Evolutionary conservation across 2,113 vertebrate species (phyloP).

Genomic region (Morone chrysops): DNA sequence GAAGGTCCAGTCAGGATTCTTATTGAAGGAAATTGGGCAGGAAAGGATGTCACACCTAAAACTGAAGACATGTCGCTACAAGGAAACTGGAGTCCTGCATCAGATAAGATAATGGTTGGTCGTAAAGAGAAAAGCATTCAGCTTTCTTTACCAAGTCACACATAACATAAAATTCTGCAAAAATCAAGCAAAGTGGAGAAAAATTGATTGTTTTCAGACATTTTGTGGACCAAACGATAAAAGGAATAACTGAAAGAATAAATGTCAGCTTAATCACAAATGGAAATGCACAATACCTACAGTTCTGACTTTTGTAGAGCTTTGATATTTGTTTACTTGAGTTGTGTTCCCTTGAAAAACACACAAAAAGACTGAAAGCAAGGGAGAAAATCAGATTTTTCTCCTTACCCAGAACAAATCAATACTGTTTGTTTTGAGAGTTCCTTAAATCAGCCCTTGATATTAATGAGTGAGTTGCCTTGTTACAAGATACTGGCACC

Average conservation of each 20-base stretch:
- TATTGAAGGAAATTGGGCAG: neutral
- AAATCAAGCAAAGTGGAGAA: too few species aligned
- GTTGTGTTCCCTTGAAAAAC: too few species aligned
- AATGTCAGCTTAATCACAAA: neutral
- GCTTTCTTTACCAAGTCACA: slow-evolving; percentile 11
- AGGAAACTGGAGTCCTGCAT: neutral
- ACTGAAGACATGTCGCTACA: neutral
- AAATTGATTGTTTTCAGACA: neutral
- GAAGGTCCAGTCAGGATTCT: slow-evolving; percentile 16
- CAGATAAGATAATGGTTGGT: neutral
- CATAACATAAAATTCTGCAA: neutral
- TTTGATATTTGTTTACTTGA: neutral
- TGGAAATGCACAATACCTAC: neutral
- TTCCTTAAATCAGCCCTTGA: neutral
- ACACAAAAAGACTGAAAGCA: neutral
- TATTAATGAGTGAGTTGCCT: too few species aligned
- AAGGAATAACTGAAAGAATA: neutral
- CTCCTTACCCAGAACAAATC: neutral
- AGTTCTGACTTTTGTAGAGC: neutral
- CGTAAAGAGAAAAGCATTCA: neutral
- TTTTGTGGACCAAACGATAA: neutral
- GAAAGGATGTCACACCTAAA: neutral
- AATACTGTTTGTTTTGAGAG: neutral
- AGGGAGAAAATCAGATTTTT: neutral
- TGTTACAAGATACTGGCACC: neutral